phyloP scores from a whole-genome alignment of 2,888 invertebrate species.

The Agapetus fuscipes region DNA sequence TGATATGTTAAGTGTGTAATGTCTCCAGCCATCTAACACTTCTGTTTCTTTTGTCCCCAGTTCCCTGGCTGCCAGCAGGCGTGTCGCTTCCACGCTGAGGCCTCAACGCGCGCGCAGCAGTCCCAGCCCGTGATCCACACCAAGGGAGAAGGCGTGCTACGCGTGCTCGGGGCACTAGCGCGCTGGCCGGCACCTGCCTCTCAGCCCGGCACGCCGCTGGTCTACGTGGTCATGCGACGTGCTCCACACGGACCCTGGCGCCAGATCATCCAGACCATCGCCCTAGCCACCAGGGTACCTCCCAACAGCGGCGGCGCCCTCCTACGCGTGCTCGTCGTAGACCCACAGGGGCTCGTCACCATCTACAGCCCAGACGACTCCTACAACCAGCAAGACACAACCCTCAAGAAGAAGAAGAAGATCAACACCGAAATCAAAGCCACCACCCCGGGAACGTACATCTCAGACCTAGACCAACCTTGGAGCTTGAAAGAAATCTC shows the following conservation, averaged over 20 bases:
- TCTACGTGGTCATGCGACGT: conserved; percentile 62
- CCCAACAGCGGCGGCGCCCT: conserved; percentile 54
- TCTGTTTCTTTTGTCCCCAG: conserved; percentile 37
- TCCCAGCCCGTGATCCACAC: conserved; percentile 62
- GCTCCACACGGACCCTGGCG: conserved; percentile 54
- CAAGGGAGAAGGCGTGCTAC: conserved; percentile 58
- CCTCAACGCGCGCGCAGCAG: conserved; percentile 48
- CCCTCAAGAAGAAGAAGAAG: conserved; percentile 33
- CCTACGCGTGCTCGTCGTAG: conserved; percentile 58
- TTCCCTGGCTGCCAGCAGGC: conserved; percentile 64
- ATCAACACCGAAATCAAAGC: conserved; percentile 41
- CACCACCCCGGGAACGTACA: conserved; percentile 39
- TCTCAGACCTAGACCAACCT: conserved; percentile 41
- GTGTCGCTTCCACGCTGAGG: conserved; percentile 58
- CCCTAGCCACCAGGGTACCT: conserved; percentile 53
- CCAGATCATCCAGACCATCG: conserved; percentile 57
- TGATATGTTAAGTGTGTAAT: no score
- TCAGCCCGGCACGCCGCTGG: conserved; percentile 50
- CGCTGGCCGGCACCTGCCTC: conserved; percentile 55
- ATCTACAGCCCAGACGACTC: conserved; percentile 60
- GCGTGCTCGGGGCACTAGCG: conserved; percentile 51
- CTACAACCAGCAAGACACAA: conserved; percentile 32
- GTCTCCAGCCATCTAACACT: no score
- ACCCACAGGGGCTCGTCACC: conserved; percentile 59
- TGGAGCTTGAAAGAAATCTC: conserved; percentile 61